phyloP scores from a whole-genome alignment of 1,140 invertebrate species.

The Leptinotarsa undecemlineata region DNA sequence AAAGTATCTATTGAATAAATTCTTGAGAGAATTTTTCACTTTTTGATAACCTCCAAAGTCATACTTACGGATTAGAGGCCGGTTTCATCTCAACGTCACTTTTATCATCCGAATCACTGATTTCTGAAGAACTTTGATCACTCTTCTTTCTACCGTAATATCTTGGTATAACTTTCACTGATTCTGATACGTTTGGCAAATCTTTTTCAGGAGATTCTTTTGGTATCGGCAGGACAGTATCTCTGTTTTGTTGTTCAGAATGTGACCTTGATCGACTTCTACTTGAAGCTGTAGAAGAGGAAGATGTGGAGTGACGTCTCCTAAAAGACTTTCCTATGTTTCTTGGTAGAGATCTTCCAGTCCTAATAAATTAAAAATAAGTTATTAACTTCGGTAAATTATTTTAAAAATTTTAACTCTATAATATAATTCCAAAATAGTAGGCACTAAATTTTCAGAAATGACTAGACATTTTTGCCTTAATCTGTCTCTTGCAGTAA shows the following conservation, averaged over 20 bases:
- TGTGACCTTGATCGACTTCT: background rate
- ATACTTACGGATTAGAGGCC: conserved; percentile 38
- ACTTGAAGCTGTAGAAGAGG: conserved; percentile 4
- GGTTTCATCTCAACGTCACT: conserved; percentile 37
- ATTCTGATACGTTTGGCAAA: conserved; percentile 28
- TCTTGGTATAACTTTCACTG: conserved; percentile 56
- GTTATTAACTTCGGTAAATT: background rate
- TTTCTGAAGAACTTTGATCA: conserved; percentile 57
- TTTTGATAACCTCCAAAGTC: background rate
- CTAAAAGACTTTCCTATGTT: background rate
- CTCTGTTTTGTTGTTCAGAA: background rate
- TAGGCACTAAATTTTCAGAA: no score
- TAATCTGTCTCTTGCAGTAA: no score
- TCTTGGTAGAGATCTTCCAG: background rate
- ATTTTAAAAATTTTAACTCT: no score
- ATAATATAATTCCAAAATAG: no score
- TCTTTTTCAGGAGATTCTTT: background rate
- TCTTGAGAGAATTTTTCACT: no score
- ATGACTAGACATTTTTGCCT: no score
- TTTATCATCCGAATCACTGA: conserved; percentile 47
- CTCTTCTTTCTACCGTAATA: conserved; percentile 71
- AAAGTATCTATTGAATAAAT: no score
- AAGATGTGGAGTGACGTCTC: background rate
- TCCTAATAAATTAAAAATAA: background rate
- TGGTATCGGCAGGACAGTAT: background rate